Evolutionary conservation across 1,140 invertebrate genomes (phyloP).

Genomic region (Armadillidium nasatum): DNA sequence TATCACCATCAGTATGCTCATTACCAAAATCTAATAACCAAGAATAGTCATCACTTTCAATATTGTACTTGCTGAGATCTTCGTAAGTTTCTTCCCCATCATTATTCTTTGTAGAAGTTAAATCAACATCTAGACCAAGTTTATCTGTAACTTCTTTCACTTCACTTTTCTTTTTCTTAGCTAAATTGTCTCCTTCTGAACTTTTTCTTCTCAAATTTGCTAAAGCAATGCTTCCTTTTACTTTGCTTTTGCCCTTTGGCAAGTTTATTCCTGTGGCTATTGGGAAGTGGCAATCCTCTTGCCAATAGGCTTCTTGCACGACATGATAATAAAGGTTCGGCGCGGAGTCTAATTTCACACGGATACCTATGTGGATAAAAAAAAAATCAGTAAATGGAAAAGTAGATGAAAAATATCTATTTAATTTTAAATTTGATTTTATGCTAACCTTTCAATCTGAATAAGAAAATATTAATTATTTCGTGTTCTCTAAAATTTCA

Average conservation of each 20-base stretch:
- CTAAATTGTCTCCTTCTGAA: slow-evolving; percentile 21
- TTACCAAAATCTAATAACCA: slow-evolving; percentile 40
- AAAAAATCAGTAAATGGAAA: background rate
- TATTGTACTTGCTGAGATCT: slow-evolving; percentile 35
- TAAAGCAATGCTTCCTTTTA: background rate
- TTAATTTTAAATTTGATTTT: background rate
- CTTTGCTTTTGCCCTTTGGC: slow-evolving; percentile 30
- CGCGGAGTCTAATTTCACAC: slow-evolving; percentile 76
- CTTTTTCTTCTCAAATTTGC: slow-evolving; percentile 18
- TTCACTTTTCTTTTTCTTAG: slow-evolving; percentile 10
- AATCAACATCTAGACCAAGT: slow-evolving; percentile 34
- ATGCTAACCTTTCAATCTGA: no score
- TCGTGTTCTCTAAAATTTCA: no score
- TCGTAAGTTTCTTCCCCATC: slow-evolving; percentile 40
- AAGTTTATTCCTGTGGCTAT: slow-evolving; percentile 33
- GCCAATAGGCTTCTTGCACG: slow-evolving; percentile 49
- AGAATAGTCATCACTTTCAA: slow-evolving; percentile 36
- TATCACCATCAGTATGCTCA: background rate
- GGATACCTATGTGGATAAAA: slow-evolving; percentile 52
- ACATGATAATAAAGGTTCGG: slow-evolving; percentile 75
- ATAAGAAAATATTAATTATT: no score
- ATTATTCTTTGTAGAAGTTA: slow-evolving; percentile 31
- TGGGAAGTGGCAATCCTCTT: slow-evolving; percentile 37
- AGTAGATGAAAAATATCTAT: background rate
- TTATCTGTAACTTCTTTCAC: slow-evolving; percentile 26